A percentile compares a stretch with the other conserved stretches of the same genome.
Conservation (phyloP, 1,140 invertebrate species). For the Zaprionus lachaisei region DNA sequence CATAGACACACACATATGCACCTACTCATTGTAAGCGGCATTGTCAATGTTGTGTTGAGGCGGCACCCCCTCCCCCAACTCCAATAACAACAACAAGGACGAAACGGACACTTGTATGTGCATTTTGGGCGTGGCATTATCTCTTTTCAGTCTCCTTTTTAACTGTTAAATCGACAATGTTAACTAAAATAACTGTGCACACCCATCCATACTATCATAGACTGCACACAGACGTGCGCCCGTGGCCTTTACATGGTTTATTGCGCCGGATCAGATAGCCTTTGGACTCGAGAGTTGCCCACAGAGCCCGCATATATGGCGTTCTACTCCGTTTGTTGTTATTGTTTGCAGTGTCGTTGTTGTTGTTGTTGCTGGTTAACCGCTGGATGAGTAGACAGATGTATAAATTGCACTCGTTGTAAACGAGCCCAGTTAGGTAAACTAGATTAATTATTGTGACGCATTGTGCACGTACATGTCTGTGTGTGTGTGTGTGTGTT, state of each 20-base stretch:
- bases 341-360: not conserved
- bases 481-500: conserved; percentile 18
- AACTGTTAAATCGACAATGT: not conserved
- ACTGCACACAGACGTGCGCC: conserved; percentile 5
- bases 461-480: conserved; percentile 32
- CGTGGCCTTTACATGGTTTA: conserved; percentile 36
- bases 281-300: conserved; percentile 48
- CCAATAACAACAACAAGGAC: conserved; percentile 33
- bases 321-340: conserved; percentile 17
- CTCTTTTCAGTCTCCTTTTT: conserved; percentile 13
- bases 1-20: conserved; percentile 8
- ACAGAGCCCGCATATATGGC: conserved; percentile 15
- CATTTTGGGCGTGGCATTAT: conserved; percentile 64
- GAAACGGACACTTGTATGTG: conserved; percentile 46
- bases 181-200: not conserved
- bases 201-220: conserved; percentile 1
- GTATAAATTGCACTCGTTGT: conserved; percentile 18
- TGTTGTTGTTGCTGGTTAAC: conserved; percentile 37
- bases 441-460: conserved; percentile 58
- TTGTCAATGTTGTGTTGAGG: conserved; percentile 29
- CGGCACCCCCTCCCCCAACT: conserved; percentile 5
- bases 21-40: conserved; percentile 29
- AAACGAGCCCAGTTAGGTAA: conserved; percentile 30
- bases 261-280: conserved; percentile 45
- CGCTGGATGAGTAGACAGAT: conserved; percentile 17